Conservation (phyloP, 2,113 vertebrate species). For the Coryphaenoides rupestris region DNA sequence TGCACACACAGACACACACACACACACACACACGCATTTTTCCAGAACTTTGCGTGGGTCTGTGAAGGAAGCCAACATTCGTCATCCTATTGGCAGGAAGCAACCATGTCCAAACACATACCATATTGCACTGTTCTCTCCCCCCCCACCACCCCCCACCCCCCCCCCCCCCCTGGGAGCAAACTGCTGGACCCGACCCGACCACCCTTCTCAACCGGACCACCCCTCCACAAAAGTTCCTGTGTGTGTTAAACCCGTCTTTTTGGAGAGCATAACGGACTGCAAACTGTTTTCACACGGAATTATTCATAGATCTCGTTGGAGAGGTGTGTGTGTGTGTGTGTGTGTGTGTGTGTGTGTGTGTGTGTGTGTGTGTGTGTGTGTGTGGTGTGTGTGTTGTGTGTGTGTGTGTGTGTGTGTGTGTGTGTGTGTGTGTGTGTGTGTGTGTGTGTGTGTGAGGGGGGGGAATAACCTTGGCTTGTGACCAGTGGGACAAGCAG, state of each 20-base stretch:
- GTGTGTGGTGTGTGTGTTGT: no score
- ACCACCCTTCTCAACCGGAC: background rate
- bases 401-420: no score
- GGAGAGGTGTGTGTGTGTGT: background rate
- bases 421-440: no score
- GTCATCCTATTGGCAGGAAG: conserved; percentile 42
- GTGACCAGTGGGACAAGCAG: no score
- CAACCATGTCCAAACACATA: conserved; percentile 30
- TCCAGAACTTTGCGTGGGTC: conserved; percentile 20
- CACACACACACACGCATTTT: conserved; percentile 14
- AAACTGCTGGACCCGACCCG: background rate
- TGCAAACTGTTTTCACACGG: conserved; percentile 19
- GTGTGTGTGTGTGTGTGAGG: no score
- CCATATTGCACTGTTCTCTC: conserved; percentile 30
- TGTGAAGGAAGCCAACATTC: conserved; percentile 37
- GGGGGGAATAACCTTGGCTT: no score
- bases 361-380: no score
- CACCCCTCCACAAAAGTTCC: no score
- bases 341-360: no score
- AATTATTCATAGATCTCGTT: conserved; percentile 16
- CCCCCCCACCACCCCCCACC: no score
- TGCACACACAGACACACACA: conserved; percentile 22
- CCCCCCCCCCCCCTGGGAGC: conserved; percentile 16
- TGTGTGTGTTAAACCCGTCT: no score
- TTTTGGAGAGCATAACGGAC: background rate